Percentiles rank a stretch among this genome's conserved stretches.
Evolutionary conservation across 35 echinoderm and acorn worm genomes (phyloP).

Genomic region (Nesometra sesokonis): DNA sequence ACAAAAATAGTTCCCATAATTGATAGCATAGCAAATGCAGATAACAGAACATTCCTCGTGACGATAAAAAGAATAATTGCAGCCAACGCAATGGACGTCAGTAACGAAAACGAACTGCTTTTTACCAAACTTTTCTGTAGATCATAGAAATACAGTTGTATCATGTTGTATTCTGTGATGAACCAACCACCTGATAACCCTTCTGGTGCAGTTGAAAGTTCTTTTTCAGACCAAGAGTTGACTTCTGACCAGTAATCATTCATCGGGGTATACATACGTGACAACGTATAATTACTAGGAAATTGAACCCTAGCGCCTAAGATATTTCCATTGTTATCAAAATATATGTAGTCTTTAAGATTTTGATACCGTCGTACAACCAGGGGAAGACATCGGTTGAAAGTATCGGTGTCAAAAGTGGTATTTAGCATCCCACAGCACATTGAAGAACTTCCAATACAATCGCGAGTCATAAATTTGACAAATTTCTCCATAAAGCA

Average conservation of each 20-base stretch:
- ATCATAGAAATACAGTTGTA: constrained; percentile 53
- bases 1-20: constrained; percentile 53
- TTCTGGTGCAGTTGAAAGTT: constrained; percentile 27
- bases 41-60: constrained; percentile 47
- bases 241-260: constrained; percentile 45
- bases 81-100: constrained; percentile 36
- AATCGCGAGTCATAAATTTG: constrained; percentile 9
- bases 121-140: constrained; percentile 44
- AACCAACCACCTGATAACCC: constrained; percentile 52
- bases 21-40: constrained; percentile 50
- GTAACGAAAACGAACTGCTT: constrained; percentile 33
- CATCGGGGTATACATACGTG: constrained; percentile 19
- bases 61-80: constrained; percentile 44
- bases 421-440: constrained; percentile 47
- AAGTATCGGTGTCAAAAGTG: constrained; percentile 35
- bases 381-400: constrained; percentile 26
- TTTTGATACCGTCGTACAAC: neutral
- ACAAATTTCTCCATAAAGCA: constrained; percentile 58
- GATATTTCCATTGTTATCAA: constrained; percentile 38
- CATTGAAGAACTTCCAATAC: neutral
- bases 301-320: constrained; percentile 10
- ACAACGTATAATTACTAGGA: constrained; percentile 6
- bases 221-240: constrained; percentile 22
- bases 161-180: neutral
- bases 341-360: constrained; percentile 2